Evolutionary conservation across 2,888 invertebrate species (phyloP), one percentile per base, ranked within the genome.

Genomic region (Diogma glabrata): DNA sequence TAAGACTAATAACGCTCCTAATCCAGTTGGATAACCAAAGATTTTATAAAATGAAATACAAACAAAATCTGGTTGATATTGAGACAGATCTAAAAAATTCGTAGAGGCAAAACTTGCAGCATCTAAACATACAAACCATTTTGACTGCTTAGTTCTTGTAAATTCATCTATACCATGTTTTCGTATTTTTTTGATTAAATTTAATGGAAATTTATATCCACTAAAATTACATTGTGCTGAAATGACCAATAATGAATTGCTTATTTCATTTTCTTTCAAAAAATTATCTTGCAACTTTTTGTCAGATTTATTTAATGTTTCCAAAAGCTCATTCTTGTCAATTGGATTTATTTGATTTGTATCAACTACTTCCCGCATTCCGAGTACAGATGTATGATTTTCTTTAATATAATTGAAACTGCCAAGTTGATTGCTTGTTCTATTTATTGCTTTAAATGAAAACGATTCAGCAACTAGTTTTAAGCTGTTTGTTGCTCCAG

Each of bases 171-270:
- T 16, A 1, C 19, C 1, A 50, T 20, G 36, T 52, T 79, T 78
- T 60, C 84, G 83, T 8, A 84, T 75, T 43, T 71, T 64, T 20
- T 75, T 60, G 45, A 91, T 79, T 78, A 87, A 82, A 3, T 75
- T 63, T 36, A 93, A 66, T 0, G 92, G 90, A 69, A 91, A 90
- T 67, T 95, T 95, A 50, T 75, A 78, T 1, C 97, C 97, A 61
- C 88, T 90, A 65, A 94, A 97, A 68, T 97, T 97, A 63, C 91
- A 93, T 67, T 94, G 89, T 0, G 92, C 95, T 1, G 96, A 88
- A 66, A 85, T 91, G 0, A 79, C 87, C 60, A 96, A 79, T 33
- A 97, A 73, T 1, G 79, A 80, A 51, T 74, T 73, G 3, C 67
- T n/a, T 10, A 4, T n/a, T 3, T 7, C 8, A 12, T 14, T 14